Base-by-base conservation (phyloP, 92 coral and sea anemone genomes). In the Zoanthus solanderi region DNA sequence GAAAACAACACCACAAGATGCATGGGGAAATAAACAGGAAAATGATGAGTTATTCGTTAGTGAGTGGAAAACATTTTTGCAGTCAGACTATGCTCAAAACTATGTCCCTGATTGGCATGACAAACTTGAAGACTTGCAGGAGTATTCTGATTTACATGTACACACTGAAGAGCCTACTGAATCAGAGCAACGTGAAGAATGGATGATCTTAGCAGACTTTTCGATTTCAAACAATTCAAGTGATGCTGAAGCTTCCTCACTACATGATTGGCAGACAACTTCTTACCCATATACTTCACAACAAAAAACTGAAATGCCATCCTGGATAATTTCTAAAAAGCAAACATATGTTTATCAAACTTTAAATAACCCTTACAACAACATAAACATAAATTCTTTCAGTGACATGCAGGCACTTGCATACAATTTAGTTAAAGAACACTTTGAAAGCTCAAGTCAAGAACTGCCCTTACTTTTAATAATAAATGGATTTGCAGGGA, bases 151-250 rank as follows among this genome's bases (percentile, higher is more conserved):
- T 60, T 60, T 60, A 60, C 67, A 60, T 60, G 67, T 60, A 60
- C 67, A 60, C 67, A 60, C 67, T 60, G 67, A 60, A 60, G 67
- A 60, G 67, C 15, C 67, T 60, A 60, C 67, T 60, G 67, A 60
- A 60, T 60, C 67, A 60, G 67, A 60, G 67, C 67, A 79, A 58
- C 88, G 84, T 44, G 91, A 91, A 76, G 92, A 91, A 78, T 92
- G 92, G 92, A 92, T 92, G 94, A 84, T 92, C 57, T 82, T 88
- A 71, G 88, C 92, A 61, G 86, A 84, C 83, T 58, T 88, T 61
- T 71, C 86, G 58, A 65, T 60, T 47, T 74, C 82, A 84, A 60
- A 58, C 52, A 88, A 78, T 67, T 80, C 87, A 80, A 76, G 34
- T 83, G 71, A 83, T 76, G 58, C 73, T 72, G 76, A 78, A 71